Base-by-base conservation (phyloP, 2,113 vertebrate species). In the Toxotes chatareus region DNA sequence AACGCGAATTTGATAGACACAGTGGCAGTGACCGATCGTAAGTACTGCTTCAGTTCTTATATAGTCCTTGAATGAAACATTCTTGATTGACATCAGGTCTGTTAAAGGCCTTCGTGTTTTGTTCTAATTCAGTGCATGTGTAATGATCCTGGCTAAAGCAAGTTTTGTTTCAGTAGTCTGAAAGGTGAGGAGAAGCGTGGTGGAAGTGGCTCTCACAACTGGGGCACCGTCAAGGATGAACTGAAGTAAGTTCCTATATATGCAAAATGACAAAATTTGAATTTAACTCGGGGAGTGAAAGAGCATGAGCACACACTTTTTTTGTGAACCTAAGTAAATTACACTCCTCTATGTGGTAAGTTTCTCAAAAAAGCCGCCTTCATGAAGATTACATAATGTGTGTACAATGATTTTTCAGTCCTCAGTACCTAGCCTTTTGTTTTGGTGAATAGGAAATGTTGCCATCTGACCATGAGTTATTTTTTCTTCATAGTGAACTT, bases 151-250 rank as follows among this genome's bases (percentile, higher is more conserved):
- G 83, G 71, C 88, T 92, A 91, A 92, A 90, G 85, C 80, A 74
- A 63, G 66, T 83, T 27, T 97, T 97, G 95, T 97, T 98, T 97
- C 96, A 99, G 98, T 96, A 96, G 98, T 93, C 94, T 97, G 88
- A 99, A 98, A 94, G 96, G 97, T 13, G 98, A 99, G 88, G 98
- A 99, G 92, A 99, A 99, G 90, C 97, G 98, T 57, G 98, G 98
- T 11, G 98, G 98, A 85, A 96, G 98, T 65, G 98, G 98, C 92
- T 97, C 98, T 34, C 98, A 99, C 95, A 99, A 99, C 96, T 99
- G 98, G 98, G 98, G 98, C 86, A 99, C 96, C 46, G 98, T 99
- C 92, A 99, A 99, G 95, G 98, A 99, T 80, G 98, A 99, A 76
- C 87, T 99, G 62, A 98, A 96, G 98, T 99, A 89, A 92, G 94